Base-by-base conservation (phyloP, 2,113 vertebrate species). In the Hippocampus zosterae region DNA sequence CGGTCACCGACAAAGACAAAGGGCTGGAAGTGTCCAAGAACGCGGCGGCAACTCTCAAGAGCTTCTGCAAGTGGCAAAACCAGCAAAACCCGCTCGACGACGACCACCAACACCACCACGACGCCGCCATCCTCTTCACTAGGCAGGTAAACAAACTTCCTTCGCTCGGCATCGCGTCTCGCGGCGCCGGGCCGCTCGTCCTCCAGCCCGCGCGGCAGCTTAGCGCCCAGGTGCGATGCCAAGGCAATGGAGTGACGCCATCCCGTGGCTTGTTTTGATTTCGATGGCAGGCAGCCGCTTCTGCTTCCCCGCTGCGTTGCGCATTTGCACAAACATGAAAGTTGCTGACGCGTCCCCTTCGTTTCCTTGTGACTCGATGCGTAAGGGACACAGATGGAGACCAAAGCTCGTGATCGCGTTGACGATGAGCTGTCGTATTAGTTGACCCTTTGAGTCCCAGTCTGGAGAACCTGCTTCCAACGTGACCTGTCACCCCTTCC, bases 21-120 rank as follows among this genome's bases (percentile, higher is more conserved):
- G 96, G 94, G 2, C 86, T 96, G 62, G 95, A 97, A 44, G 91
- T 98, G 66, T 90, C 89, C 91, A 95, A 95, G 89, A 99, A 98
- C 56, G 97, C 97, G 0, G 96, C 97, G 42, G 90, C 94, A 61
- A 96, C 97, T 0, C 94, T 99, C 64, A 98, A 96, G 91, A 96
- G 94, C 91, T 98, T 98, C 81, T 99, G 97, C 89, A 98, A 96
- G 91, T 98, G 97, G 97, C 97, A 98, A 87, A 95, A 98, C 78
- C 95, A 97, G 74, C 96, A 96, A 81, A 98, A 97, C 88, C 94
- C 92, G 50, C 92, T 96, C 50, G 95, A 93, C 0, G 95, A 96
- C 0, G 92, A 95, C 69, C 94, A 97, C 0, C 92, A 93, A 2
- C 93, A 96, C 18, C 96, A 98, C 81, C 94, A 99, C 0, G 97